Evolutionary conservation across 2,888 invertebrate genomes (phyloP).

Genomic region (Argynnis bischoffii): DNA sequence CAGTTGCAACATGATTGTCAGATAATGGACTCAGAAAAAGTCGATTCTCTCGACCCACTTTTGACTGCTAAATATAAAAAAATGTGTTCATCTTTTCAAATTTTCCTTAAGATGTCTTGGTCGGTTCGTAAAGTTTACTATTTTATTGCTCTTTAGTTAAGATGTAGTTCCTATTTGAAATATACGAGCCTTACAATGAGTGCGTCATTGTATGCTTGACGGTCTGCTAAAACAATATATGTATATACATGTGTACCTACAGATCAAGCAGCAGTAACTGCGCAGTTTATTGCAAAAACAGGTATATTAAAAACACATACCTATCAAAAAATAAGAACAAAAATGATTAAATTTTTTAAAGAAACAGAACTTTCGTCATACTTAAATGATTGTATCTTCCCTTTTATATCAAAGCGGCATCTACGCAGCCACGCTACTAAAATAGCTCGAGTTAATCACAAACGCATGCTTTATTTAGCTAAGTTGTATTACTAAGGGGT

Average conservation of each 20-base stretch:
- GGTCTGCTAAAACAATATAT: too few species aligned
- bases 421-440: slow-evolving; percentile 16
- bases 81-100: slow-evolving; percentile 15
- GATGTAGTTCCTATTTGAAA: background rate
- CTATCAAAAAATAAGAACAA: background rate
- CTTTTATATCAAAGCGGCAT: background rate
- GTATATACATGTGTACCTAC: too few species aligned
- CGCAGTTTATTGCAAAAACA: too few species aligned
- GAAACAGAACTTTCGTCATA: background rate
- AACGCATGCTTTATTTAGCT: slow-evolving; percentile 35
- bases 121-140: background rate
- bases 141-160: background rate
- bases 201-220: background rate
- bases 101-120: slow-evolving; percentile 2
- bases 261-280: too few species aligned
- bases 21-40: slow-evolving; percentile 55
- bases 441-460: slow-evolving; percentile 37
- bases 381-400: background rate
- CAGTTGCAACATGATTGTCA: slow-evolving; percentile 53
- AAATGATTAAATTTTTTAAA: background rate
- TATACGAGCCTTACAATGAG: background rate
- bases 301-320: background rate
- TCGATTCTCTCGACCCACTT: slow-evolving; percentile 55
- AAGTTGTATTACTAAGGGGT: slow-evolving; percentile 34
- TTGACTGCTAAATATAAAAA: slow-evolving; percentile 56